These are phyloP conservation scores for Zeuzera pyrina DNA, from an alignment of 2,888 invertebrate genomes.

Conservation along the genomic window DNA sequence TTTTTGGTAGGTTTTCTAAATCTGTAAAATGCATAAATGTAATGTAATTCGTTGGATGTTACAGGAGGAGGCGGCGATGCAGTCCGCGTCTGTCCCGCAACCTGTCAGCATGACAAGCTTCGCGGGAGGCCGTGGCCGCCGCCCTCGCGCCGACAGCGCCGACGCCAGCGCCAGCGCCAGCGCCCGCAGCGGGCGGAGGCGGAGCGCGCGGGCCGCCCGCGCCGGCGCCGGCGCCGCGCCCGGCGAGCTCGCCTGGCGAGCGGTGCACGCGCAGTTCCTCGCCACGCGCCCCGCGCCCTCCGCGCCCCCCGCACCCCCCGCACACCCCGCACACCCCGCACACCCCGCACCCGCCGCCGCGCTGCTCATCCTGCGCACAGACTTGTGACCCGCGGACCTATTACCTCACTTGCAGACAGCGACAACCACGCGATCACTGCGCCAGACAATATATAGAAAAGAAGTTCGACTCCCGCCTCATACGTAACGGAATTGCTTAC, in stretches of 20 bases:
- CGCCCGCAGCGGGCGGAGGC: constrained; percentile 7
- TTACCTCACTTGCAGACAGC: no score
- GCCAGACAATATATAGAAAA: no score
- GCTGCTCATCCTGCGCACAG: constrained; percentile 48
- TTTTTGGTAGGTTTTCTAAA: no score
- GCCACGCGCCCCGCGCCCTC: no score
- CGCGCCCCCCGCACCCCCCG: constrained; percentile 20
- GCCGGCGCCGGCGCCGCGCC: constrained; percentile 4
- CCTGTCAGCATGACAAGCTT: constrained; percentile 7
- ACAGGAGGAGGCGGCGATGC: no score
- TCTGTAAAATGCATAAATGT: no score
- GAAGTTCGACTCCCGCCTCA: no score
- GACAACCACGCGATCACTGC: neutral
- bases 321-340: constrained; percentile 20
- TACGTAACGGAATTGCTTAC: no score
- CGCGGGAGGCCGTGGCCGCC: constrained; percentile 3
- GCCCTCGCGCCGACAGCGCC: constrained; percentile 10
- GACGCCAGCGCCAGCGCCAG: constrained; percentile 3
- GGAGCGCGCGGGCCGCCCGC: constrained; percentile 13
- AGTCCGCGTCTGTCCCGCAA: constrained; percentile 9
- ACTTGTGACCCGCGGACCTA: constrained; percentile 25
- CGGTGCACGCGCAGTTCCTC: constrained; percentile 52
- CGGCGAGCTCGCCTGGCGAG: constrained; percentile 46
- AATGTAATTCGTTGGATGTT: no score
- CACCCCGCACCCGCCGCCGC: constrained; percentile 31